Evolutionary conservation across 1,140 invertebrate genomes (phyloP), one percentile per base, ranked within the genome.

Genomic region (Macrotrachela quadricornifera): DNA sequence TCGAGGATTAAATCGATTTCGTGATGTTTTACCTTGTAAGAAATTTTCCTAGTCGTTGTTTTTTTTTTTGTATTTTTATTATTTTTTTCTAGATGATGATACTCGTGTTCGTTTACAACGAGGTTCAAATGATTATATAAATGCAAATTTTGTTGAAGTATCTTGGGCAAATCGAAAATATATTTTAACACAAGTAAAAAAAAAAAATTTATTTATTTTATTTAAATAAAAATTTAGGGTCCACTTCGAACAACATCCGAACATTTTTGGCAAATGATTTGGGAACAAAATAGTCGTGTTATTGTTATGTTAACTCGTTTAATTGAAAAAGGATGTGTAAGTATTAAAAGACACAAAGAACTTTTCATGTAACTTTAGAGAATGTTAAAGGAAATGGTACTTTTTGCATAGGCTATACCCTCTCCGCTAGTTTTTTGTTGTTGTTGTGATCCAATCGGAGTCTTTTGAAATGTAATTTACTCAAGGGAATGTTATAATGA

Each of bases 211-310:
- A 9, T 6, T 10, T 17, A 36, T 46, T 15, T 42, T 13, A 40
- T 30, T 68, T 50, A 68, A 63, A 63, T 60, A 16, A 85, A 83
- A 18, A 80, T 94, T 30, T 30, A 30, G 21, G 21, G 90, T 51
- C 88, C 91, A 10, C 71, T 95, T 49, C 74, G 77, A 55, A 75
- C 78, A 57, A 95, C 88, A 18, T 77, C 81, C 49, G 78, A 78
- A 46, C 88, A 96, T 66, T 95, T 95, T 68, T 96, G 91, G 91
- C 67, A 88, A 18, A 94, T 95, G 87, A 77, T 92, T 10, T 95
- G 88, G 90, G 85, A 95, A 72, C 86, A 92, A 68, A 79, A 82
- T 50, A 79, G 78, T 54, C 81, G 77, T 69, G 85, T 81, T 18
- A 80, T 94, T 61, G 71, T 94, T 39, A 95, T 96, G 90, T 74